Evolutionary conservation across 2,888 invertebrate species (phyloP).

Genomic region (Cantharis nigra): DNA sequence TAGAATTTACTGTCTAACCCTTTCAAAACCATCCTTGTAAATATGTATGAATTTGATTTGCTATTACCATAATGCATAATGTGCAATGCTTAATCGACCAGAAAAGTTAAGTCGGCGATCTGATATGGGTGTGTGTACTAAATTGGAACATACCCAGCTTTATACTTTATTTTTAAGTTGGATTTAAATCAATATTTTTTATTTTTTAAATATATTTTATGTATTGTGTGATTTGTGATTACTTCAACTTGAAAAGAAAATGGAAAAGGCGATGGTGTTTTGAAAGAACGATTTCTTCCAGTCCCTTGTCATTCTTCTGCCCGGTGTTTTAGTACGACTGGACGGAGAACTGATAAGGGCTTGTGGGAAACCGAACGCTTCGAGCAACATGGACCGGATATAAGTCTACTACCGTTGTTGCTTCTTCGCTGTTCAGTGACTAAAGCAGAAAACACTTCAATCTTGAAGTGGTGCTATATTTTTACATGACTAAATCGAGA

Average conservation of each 20-base stretch:
- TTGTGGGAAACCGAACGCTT: constrained; percentile 68
- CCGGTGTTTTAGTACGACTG: constrained; percentile 87
- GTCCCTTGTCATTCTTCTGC: constrained; percentile 95
- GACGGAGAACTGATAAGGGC: constrained; percentile 99
- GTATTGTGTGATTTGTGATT: neutral
- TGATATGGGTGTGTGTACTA: neutral
- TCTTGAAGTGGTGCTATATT: constrained; percentile 12
- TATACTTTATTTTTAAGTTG: neutral
- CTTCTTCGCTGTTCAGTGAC: constrained; percentile 27
- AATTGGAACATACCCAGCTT: neutral
- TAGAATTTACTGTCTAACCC: constrained; percentile 12
- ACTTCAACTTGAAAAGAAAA: neutral
- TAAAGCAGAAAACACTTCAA: constrained; percentile 11
- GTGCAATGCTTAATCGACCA: constrained; percentile 4
- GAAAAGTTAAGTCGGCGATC: neutral
- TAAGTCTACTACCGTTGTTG: neutral
- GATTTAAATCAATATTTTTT: neutral
- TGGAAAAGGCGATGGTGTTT: neutral
- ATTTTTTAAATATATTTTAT: neutral
- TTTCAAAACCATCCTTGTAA: constrained; percentile 12
- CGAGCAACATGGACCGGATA: constrained; percentile 35
- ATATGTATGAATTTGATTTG: constrained; percentile 12
- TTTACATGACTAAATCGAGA: constrained; percentile 20
- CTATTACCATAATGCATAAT: constrained; percentile 14
- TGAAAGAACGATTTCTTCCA: constrained; percentile 52